A percentile compares a stretch with the other conserved stretches of the same genome.
Evolutionary conservation across 2,797 vertebrate species (phyloP).

Genomic region (Lithobates pipiens): DNA sequence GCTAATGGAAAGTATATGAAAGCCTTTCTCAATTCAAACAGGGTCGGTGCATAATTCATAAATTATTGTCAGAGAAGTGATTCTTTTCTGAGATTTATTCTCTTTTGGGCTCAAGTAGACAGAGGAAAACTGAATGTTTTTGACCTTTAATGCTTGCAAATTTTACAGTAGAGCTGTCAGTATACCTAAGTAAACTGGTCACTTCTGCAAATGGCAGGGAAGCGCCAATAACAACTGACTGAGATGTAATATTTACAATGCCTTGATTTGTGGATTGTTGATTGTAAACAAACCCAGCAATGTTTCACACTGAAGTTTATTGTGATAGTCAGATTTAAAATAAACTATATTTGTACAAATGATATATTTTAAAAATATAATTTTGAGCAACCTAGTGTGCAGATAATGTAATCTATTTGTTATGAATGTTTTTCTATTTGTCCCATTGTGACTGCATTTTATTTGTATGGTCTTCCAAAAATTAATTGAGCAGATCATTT

Average conservation of each 20-base stretch:
- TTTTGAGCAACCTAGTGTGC: background rate
- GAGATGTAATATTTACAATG: constrained; percentile 82
- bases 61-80: constrained; percentile 99
- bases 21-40: constrained; percentile 99
- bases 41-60: constrained; percentile 98
- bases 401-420: background rate
- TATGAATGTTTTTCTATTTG: background rate
- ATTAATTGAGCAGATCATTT: background rate
- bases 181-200: constrained; percentile 93
- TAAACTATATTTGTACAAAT: too few species aligned
- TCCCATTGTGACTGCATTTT: background rate
- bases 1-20: constrained; percentile 99
- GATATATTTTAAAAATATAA: too few species aligned
- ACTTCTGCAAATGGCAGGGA: constrained; percentile 83
- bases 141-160: constrained; percentile 93
- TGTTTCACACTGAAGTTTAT: too few species aligned
- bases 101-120: constrained; percentile 84
- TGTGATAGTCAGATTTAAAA: too few species aligned
- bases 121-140: constrained; percentile 83
- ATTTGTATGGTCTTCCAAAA: background rate
- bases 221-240: constrained; percentile 74
- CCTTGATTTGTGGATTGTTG: constrained; percentile 1
- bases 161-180: constrained; percentile 96
- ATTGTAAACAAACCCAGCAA: too few species aligned
- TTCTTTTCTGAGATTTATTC: constrained; percentile 96